These are phyloP conservation scores for Drosophila differens DNA, from an alignment of 2,888 invertebrate species.

Conservation along the genomic window DNA sequence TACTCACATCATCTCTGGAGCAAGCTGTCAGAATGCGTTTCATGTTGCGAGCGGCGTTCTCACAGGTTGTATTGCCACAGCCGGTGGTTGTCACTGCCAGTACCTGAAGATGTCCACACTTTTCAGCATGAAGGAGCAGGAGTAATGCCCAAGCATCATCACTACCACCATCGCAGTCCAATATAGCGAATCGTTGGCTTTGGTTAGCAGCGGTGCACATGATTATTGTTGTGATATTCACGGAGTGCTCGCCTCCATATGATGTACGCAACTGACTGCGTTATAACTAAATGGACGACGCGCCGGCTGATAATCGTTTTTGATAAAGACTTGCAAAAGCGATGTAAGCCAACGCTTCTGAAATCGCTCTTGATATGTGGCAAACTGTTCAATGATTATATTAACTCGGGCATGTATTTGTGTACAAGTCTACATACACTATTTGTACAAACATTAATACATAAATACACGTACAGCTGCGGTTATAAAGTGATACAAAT, in stretches of 20 bases:
- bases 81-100: conserved; percentile 90
- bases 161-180: conserved; percentile 88
- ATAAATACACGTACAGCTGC: not conserved
- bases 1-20: conserved; percentile 87
- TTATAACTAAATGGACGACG: not conserved
- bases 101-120: conserved; percentile 82
- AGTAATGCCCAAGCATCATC: conserved; percentile 89
- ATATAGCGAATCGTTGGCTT: conserved; percentile 83
- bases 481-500: not conserved
- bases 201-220: conserved; percentile 16
- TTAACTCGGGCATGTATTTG: conserved; percentile 4
- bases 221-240: not conserved
- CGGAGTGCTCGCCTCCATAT: not conserved
- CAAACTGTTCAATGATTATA: conserved; percentile 8
- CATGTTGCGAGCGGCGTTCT: conserved; percentile 90
- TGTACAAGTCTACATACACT: not conserved
- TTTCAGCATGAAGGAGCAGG: conserved; percentile 87
- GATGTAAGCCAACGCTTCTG: not conserved
- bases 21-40: conserved; percentile 88
- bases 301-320: conserved; percentile 8
- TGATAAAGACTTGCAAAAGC: conserved; percentile 11
- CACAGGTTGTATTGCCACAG: conserved; percentile 90
- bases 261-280: not conserved
- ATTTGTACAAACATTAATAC: not conserved
- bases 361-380: conserved; percentile 2